A percentile compares a stretch with the other conserved stretches of the same genome.
These are phyloP conservation scores for Ametastegia equiseti DNA, from an alignment of 2,888 invertebrate genomes.

Conservation along the genomic window DNA sequence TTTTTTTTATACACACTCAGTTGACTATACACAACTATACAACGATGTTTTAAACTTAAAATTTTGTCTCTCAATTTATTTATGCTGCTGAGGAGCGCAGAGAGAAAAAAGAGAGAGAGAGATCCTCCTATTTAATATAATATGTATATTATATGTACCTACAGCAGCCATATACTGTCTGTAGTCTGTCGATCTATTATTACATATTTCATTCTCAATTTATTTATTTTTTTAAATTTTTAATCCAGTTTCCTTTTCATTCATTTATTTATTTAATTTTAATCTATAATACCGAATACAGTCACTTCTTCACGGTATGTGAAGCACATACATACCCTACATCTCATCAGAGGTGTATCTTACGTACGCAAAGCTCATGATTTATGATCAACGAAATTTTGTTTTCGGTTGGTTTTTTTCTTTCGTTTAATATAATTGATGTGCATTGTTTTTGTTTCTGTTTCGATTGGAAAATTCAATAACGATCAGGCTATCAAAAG, in stretches of 20 bases:
- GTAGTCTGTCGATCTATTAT: too few relatives aligned
- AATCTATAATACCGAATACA: constrained; percentile 5
- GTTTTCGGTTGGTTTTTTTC: not conserved
- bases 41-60: constrained; percentile 72
- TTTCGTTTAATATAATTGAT: not conserved
- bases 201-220: too few relatives aligned
- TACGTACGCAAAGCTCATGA: not conserved
- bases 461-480: too few relatives aligned
- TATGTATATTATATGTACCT: too few relatives aligned
- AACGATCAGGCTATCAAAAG: too few relatives aligned
- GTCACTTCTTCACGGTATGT: not conserved
- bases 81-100: too few relatives aligned
- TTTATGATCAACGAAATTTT: not conserved
- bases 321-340: not conserved
- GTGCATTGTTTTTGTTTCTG: not conserved
- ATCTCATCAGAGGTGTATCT: not conserved
- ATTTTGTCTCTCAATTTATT: constrained; percentile 51
- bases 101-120: too few relatives aligned
- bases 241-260: not conserved
- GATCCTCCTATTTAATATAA: too few relatives aligned
- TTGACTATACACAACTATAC: constrained; percentile 75
- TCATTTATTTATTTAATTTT: not conserved
- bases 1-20: constrained; percentile 74
- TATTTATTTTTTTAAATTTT: too few relatives aligned
- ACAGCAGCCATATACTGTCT: too few relatives aligned